A percentile compares a stretch with the other conserved stretches of the same genome.
Conservation (phyloP, 2,113 vertebrate genomes). For the Corvus hawaiiensis region DNA sequence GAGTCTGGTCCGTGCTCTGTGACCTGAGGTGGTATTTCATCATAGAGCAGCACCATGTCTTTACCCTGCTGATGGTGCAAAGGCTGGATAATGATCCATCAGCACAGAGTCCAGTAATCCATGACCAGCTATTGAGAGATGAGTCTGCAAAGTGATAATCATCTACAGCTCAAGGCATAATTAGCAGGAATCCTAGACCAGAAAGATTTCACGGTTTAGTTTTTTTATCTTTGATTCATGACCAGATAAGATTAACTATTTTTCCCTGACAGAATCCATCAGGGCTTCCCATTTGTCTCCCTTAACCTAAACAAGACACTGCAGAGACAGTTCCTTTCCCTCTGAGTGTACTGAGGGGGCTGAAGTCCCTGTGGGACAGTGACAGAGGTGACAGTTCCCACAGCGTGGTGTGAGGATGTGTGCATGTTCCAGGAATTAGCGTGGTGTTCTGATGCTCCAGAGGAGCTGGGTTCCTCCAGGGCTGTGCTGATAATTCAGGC, state of each 20-base stretch:
- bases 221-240: neutral
- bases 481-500: neutral
- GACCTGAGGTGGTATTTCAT: neutral
- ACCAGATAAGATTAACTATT: neutral
- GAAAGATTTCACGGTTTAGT: neutral
- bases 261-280: neutral
- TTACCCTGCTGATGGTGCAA: neutral
- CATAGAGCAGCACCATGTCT: neutral
- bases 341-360: neutral
- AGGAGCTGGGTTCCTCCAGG: neutral
- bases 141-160: neutral
- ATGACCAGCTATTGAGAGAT: neutral
- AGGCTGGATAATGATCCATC: neutral
- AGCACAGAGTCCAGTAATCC: neutral
- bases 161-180: neutral
- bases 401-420: accelerated
- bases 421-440: neutral
- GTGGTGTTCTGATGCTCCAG: neutral
- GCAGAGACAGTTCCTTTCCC: neutral
- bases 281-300: neutral
- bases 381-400: neutral
- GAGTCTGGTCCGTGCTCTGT: neutral
- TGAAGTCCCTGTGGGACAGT: neutral
- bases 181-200: neutral
- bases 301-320: neutral